Conservation (phyloP, 1,140 invertebrate genomes). For the Orussus abietinus region DNA sequence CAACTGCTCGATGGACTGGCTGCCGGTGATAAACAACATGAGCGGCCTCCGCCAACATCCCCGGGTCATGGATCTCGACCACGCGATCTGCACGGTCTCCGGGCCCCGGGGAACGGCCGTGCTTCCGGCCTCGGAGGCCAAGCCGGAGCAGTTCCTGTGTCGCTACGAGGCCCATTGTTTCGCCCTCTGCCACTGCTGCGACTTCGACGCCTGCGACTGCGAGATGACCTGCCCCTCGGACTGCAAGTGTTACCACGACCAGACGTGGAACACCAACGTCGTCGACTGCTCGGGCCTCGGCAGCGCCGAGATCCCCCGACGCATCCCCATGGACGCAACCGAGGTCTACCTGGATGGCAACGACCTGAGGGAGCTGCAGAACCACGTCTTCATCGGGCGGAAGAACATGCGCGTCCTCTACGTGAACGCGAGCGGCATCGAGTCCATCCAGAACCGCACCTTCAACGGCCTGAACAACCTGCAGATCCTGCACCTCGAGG, state of each 20-base stretch:
- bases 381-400: constrained; percentile 86
- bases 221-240: constrained; percentile 91
- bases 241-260: constrained; percentile 89
- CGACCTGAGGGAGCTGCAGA: constrained; percentile 75
- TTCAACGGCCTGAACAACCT: constrained; percentile 84
- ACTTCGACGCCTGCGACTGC: constrained; percentile 92
- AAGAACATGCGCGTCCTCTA: constrained; percentile 84
- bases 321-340: constrained; percentile 91
- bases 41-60: constrained; percentile 76
- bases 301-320: constrained; percentile 71
- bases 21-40: constrained; percentile 82
- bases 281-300: constrained; percentile 82
- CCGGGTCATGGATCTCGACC: constrained; percentile 80
- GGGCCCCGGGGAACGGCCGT: constrained; percentile 70
- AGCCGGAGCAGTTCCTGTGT: constrained; percentile 82
- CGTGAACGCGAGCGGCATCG: constrained; percentile 81
- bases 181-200: constrained; percentile 88
- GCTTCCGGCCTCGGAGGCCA: constrained; percentile 61
- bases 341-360: constrained; percentile 90
- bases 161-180: constrained; percentile 90
- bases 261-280: constrained; percentile 88
- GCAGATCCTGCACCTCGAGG: constrained; percentile 77
- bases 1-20: constrained; percentile 90
- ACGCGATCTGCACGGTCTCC: constrained; percentile 79
- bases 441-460: constrained; percentile 85